Evolutionary conservation across 2,797 vertebrate species (phyloP), one percentile per base, ranked within the genome.

Genomic region (Neolamprologus multifasciatus): DNA sequence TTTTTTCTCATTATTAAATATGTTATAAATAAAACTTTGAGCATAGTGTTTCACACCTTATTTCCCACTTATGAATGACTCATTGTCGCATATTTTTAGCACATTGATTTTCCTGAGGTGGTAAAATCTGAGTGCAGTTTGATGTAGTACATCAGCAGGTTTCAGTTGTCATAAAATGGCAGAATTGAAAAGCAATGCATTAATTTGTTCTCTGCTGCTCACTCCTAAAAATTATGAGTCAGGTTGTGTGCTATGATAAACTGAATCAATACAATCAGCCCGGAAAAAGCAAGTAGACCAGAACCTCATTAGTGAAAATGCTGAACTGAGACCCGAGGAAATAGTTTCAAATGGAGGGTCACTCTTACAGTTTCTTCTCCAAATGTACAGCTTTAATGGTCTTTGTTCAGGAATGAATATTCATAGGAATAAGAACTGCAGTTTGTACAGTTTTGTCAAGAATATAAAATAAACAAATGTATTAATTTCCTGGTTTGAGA

Each of bases 241-340:
- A 1, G 54, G 84, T 85, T 81, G 59, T 45, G 54, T 54, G 62
- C 79, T 59, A 29, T 33, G 88, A 89, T 82, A 82, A 86, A 79
- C 67, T 77, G 84, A 85, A 84, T 92, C 82, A 40, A 86, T 86
- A 79, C 87, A 69, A 36, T 79, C 81, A 64, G 80, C 64, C 31
- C 3, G 19, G 31, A 83, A 76, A 71, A 80, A 85, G 81, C 79
- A 26, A 2, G n/a, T 17, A 4, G 80, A 86, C 76, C 90, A 80
- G 81, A 90, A 86, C 84, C 84, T 89, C 87, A 87, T 89, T 86
- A 91, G 82, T 45, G 77, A 13, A 50, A 76, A 80, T 79, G 59
- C 19, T 23, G 36, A 55, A 40, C 50, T 83, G 4, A 85, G 86
- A 91, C 87, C 77, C 4, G 2, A 48, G 43, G 54, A 79, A 87